Base-by-base conservation (phyloP, 2,797 vertebrate species). In the Odontamblyopus lacepedii region DNA sequence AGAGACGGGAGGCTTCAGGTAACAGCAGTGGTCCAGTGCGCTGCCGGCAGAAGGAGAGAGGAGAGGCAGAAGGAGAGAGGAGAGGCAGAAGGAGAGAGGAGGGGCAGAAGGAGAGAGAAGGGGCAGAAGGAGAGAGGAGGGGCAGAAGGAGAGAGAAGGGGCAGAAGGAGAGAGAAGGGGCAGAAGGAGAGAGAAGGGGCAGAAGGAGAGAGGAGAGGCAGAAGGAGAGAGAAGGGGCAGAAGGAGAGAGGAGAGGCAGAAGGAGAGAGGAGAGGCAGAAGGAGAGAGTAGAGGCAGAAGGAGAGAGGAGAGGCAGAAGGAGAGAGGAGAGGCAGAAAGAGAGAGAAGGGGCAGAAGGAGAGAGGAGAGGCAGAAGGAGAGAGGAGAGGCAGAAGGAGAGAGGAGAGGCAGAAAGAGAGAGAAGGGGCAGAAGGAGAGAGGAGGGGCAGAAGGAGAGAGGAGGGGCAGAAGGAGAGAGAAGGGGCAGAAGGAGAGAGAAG, bases 161-260 rank as follows among this genome's bases (percentile, higher is more conserved):
- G 41, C 4, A 1, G 11, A n/a, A 41, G n/a, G 19, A 23, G 35
- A 86, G 80, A 89, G 90, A 89, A 89, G 90, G 87, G 91, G 87
- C 41, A 87, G 86, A 73, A 67, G 23, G 82, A 41, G 23, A 76
- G 78, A 74, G 78, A 78, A 83, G 69, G 83, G 75, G 87, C 91
- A 91, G 91, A 91, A 89, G 30, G 84, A n/a, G n/a, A n/a, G n/a
- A n/a, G n/a, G n/a, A n/a, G n/a, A n/a, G 88, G 88, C 83, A 80
- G 83, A 81, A 87, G 91, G 86, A 51, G 50, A 51, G 1, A 15
- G 13, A 16, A 18, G 18, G 18, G 15, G 18, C 15, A 15, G 16
- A 4, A 12, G 18, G 50, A 16, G 50, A 16, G 12, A 51, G 13
- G 18, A 51, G 50, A 1, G 50, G 18, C 50, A 15, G n/a, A 5